phyloP scores from a whole-genome alignment of 2,888 invertebrate genomes.

The Hirtodrosophila duncani region DNA sequence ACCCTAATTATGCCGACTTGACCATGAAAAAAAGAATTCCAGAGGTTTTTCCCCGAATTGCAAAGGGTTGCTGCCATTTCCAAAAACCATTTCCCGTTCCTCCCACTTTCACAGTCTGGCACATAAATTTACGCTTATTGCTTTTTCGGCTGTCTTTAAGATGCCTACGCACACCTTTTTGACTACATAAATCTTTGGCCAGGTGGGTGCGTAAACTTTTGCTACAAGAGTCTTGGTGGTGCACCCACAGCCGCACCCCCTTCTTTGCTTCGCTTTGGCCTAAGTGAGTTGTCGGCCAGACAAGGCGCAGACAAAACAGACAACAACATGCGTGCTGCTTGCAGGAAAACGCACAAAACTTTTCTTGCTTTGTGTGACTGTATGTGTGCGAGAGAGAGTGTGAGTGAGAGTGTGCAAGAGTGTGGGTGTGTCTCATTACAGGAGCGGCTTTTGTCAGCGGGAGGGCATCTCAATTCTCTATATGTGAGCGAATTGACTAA shows the following conservation, averaged over 20 bases:
- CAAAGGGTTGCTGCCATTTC: no score
- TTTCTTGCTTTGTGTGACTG: constrained; percentile 42
- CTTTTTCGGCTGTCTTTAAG: constrained; percentile 42
- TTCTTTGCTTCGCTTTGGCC: background rate
- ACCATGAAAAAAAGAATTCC: constrained; percentile 31
- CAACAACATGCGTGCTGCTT: constrained; percentile 59
- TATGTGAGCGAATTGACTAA: no score
- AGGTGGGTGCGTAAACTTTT: constrained; percentile 53
- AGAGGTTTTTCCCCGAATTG: no score
- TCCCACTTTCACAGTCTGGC: constrained; percentile 21
- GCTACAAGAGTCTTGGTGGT: constrained; percentile 12
- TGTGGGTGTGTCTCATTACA: constrained; percentile 6
- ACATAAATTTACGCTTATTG: constrained; percentile 51
- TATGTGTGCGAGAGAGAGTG: constrained; percentile 38
- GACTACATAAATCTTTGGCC: constrained; percentile 65
- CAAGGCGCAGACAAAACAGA: constrained; percentile 64
- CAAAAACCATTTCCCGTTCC: background rate
- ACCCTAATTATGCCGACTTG: constrained; percentile 65
- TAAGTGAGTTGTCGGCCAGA: constrained; percentile 39
- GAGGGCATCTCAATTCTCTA: no score
- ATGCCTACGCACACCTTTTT: constrained; percentile 49
- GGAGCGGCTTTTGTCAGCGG: constrained; percentile 14
- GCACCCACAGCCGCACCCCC: background rate
- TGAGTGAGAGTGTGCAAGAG: constrained; percentile 4
- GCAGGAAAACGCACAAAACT: constrained; percentile 49